Evolutionary conservation across 2,113 vertebrate species (phyloP).

Genomic region (Orthochromis indermauri): DNA sequence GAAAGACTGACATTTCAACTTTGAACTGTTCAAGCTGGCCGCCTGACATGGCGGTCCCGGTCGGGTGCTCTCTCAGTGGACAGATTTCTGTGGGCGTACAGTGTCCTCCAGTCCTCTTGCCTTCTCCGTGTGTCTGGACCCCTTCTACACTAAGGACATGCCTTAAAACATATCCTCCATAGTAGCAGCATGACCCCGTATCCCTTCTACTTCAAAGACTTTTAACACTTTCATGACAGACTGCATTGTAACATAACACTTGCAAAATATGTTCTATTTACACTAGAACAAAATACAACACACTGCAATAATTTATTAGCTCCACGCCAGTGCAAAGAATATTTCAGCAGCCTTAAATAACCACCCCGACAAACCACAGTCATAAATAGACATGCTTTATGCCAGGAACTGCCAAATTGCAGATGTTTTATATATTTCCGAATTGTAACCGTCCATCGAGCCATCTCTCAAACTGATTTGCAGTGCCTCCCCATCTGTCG

Average conservation of each 20-base stretch:
- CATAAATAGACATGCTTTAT: background rate
- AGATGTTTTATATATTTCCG: conserved; percentile 1
- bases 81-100: conserved; percentile 2
- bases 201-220: background rate
- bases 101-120: conserved; percentile 26
- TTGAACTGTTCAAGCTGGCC: background rate
- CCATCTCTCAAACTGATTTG: background rate
- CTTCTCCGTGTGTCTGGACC: conserved; percentile 53
- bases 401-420: background rate
- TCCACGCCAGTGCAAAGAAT: conserved; percentile 5
- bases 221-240: conserved; percentile 10
- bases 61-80: background rate
- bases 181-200: background rate
- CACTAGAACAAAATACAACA: background rate
- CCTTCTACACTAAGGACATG: conserved; percentile 42
- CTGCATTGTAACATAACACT: conserved; percentile 30
- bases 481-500: conserved; percentile 29
- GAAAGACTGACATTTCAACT: background rate
- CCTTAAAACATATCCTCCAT: conserved; percentile 49
- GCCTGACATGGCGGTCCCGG: background rate
- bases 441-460: conserved; percentile 29
- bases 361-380: background rate
- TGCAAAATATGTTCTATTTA: conserved; percentile 14
- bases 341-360: conserved; percentile 41
- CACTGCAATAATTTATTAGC: conserved; percentile 24